Evolutionary conservation across 2,888 invertebrate species (phyloP), one percentile per base, ranked within the genome.

Genomic region (Pheosia tremula): DNA sequence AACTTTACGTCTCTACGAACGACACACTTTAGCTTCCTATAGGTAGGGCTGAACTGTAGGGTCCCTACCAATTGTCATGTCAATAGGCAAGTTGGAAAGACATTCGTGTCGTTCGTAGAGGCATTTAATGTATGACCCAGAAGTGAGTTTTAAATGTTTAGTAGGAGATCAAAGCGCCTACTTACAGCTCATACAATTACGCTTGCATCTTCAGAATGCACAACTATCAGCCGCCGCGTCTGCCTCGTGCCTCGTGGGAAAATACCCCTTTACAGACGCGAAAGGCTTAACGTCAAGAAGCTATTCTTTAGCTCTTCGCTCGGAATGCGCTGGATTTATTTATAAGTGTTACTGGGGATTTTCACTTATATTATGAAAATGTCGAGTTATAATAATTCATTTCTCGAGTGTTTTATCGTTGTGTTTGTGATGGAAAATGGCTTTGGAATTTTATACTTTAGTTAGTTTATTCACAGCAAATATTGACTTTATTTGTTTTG

Each of bases 261-360:
- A 80, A 80, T 75, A 76, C 63, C 66, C 71, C 66, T 58, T 68
- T 56, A 67, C 64, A 69, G 71, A 68, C 59, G 61, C 57, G 61
- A 41, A 61, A 68, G 57, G 57, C 60, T 68, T 60, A 57, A 75
- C 67, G 65, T 74, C 69, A 76, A 11, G 45, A 6, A 63, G 39
- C 68, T 74, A 76, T 82, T 81, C 72, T 77, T 69, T 64, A 64
- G 72, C 66, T 70, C 72, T 76, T 72, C 60, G 65, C 70, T 64
- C 72, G 72, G 81, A 81, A 80, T 81, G 75, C 77, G 74, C 77
- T 71, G 74, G 75, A 79, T 83, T 81, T 79, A 81, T 81, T 79
- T 78, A 74, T 65, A 77, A 77, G 78, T 75, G 83, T 84, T 80
- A 69, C 74, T 78, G 68, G 68, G 61, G 67, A 66, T 71, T 76